Base-by-base conservation (phyloP, 1,140 invertebrate genomes). In the Phortica variegata region DNA sequence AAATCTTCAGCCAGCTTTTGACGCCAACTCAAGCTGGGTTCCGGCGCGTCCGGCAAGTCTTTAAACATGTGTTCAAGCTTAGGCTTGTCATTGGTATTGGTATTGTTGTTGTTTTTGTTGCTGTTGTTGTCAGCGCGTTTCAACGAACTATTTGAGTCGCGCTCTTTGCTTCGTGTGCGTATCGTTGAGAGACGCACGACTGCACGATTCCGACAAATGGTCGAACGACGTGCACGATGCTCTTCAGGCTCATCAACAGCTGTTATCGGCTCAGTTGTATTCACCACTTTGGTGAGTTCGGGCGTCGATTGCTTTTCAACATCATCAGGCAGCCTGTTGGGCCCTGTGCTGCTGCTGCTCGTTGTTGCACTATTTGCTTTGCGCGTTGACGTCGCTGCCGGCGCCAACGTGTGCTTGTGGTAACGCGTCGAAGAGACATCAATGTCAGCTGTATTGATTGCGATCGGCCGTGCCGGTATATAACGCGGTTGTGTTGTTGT, bases 391-490 rank as follows among this genome's bases (percentile, higher is more conserved):
- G 55, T 51, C 60, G 73, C 44, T 23, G 16, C 44, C 0, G 47
- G 5, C 1, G 54, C 43, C 51, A 45, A 49, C 31, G 62, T 41
- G 19, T 78, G 74, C 58, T 83, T 82, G 56, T 77, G 80, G 68
- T 84, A 83, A 33, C 83, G 78, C 0, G 79, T 78, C 0, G 80
- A 78, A 2, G 87, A 87, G 1, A 91, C 87, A 72, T 91, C 89
- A 54, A 91, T 91, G 63, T 90, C 87, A 2, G 87, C 86, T 3
- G 89, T 90, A 63, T 90, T 87, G 21, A 90, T 88, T 49, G 80
- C 79, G 13, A 86, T 81, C 5, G 85, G 85, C 33, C 81, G 78
- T 2, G 80, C 72, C 19, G 81, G 77, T 54, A 79, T 80, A 49
- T 75, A 79, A 12, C 79, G 71, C 17, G 79, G 62, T 32, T 66